Evolutionary conservation across 1,140 invertebrate genomes (phyloP).

Genomic region (Magallana angulata): DNA sequence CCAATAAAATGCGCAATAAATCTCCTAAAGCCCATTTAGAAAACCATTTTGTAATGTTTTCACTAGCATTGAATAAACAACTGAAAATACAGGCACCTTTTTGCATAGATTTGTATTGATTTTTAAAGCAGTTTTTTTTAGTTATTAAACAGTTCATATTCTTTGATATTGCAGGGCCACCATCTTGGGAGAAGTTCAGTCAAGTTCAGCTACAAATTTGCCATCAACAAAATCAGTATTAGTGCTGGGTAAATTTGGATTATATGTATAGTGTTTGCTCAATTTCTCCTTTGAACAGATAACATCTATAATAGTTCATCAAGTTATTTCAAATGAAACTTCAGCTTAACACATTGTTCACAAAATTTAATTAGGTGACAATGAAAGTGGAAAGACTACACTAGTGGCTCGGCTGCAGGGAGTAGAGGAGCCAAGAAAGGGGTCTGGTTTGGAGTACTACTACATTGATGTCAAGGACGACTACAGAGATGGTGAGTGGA

Average conservation of each 20-base stretch:
- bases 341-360: no score
- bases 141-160: neutral
- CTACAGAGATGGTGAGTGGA: slow-evolving; percentile 93
- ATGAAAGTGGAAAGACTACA: slow-evolving; percentile 92
- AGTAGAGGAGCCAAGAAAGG: slow-evolving; percentile 97
- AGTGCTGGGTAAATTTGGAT: slow-evolving; percentile 86
- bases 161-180: slow-evolving; percentile 86
- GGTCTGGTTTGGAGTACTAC: slow-evolving; percentile 97
- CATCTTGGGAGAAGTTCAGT: slow-evolving; percentile 95
- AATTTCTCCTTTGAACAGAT: no score
- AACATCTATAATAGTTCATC: no score
- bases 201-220: slow-evolving; percentile 94
- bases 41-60: no score
- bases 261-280: no score
- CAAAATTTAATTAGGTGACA: slow-evolving; percentile 79
- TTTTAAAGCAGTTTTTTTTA: neutral
- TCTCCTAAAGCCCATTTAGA: no score
- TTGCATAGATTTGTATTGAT: neutral
- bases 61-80: no score
- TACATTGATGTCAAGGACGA: slow-evolving; percentile 99
- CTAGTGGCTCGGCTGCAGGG: slow-evolving; percentile 90
- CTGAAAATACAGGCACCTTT: neutral
- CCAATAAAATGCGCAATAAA: no score
- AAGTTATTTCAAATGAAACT: no score
- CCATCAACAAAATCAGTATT: slow-evolving; percentile 95